Percentiles rank a stretch among this genome's conserved stretches.
Evolutionary conservation across 2,113 vertebrate species (phyloP).

Genomic region (Rhipidura dahli): DNA sequence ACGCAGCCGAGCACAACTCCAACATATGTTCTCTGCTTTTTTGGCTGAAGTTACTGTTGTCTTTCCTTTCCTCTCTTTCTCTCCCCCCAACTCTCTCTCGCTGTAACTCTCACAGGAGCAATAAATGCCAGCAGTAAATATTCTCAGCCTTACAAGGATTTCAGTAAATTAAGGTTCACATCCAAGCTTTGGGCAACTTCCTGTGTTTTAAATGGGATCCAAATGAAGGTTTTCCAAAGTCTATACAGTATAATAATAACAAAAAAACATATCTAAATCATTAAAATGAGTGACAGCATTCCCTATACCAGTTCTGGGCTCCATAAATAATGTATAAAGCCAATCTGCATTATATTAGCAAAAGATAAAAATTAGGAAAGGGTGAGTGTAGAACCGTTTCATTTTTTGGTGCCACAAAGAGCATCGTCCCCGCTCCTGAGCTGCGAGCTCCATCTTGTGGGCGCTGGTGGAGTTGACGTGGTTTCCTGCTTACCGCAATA

Average conservation of each 20-base stretch:
- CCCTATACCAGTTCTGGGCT: slow-evolving; percentile 57
- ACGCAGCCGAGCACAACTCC: neutral
- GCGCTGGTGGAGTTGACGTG: accelerated
- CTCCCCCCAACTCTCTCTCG: neutral
- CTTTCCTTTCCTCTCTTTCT: slow-evolving; percentile 12
- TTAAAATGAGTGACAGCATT: slow-evolving; percentile 68
- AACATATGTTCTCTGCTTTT: slow-evolving; percentile 43
- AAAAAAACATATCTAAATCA: slow-evolving; percentile 61
- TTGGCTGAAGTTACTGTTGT: slow-evolving; percentile 24
- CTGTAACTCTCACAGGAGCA: slow-evolving; percentile 51
- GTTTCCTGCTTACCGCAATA: accelerated
- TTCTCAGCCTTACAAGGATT: slow-evolving; percentile 50
- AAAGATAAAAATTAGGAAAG: slow-evolving; percentile 60
- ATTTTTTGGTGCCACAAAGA: neutral
- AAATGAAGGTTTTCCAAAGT: slow-evolving; percentile 63
- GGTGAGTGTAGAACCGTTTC: neutral
- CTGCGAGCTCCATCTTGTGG: slow-evolving; percentile 72
- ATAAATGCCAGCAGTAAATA: slow-evolving; percentile 72
- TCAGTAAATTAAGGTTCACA: slow-evolving; percentile 69
- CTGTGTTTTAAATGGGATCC: slow-evolving; percentile 65
- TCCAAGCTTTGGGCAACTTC: slow-evolving; percentile 67
- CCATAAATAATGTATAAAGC: slow-evolving; percentile 63
- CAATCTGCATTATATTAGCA: slow-evolving; percentile 63
- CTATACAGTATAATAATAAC: slow-evolving; percentile 53
- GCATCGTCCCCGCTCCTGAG: slow-evolving; percentile 2